These are phyloP conservation scores for Clytia hemisphaerica DNA, from an alignment of 30 jellyfish, hydroid and myxozoan species.

Conservation along the genomic window DNA sequence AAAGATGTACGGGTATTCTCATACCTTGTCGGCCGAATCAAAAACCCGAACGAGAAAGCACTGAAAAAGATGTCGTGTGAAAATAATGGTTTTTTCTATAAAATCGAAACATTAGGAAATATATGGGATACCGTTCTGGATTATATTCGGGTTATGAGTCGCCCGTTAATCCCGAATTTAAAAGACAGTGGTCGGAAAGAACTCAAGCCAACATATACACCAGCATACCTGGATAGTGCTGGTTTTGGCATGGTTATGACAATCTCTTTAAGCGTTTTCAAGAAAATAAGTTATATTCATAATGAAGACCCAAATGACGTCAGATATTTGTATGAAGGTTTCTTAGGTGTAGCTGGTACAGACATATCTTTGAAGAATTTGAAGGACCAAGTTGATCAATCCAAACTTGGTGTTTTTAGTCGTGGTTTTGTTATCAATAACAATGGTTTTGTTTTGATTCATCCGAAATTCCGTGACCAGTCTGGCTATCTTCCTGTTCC, in stretches of 20 bases:
- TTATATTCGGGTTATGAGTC: slow-evolving; percentile 15
- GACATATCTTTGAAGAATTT: slow-evolving; percentile 9
- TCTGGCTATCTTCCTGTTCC: slow-evolving; percentile 76
- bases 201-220: slow-evolving; percentile 18
- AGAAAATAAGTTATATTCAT: too few relatives aligned
- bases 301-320: too few relatives aligned
- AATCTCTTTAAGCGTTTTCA: slow-evolving; percentile 21
- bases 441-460: slow-evolving; percentile 26
- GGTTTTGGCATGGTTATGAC: slow-evolving; percentile 40
- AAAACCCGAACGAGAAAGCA: slow-evolving; percentile 68
- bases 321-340: too few relatives aligned
- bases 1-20: slow-evolving; percentile 69
- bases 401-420: slow-evolving; percentile 12
- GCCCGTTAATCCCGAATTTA: background rate
- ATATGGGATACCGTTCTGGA: slow-evolving; percentile 43
- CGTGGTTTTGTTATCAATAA: slow-evolving; percentile 16
- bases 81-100: slow-evolving; percentile 57
- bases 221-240: slow-evolving; percentile 24
- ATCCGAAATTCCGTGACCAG: slow-evolving; percentile 37
- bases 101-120: slow-evolving; percentile 38
- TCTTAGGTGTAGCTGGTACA: slow-evolving; percentile 27
- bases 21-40: slow-evolving; percentile 73
- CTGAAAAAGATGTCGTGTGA: slow-evolving; percentile 76
- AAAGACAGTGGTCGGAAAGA: too few relatives aligned
- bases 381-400: background rate